phyloP scores from a whole-genome alignment of 2,797 vertebrate species.

The Notoglanidium macrostoma region DNA sequence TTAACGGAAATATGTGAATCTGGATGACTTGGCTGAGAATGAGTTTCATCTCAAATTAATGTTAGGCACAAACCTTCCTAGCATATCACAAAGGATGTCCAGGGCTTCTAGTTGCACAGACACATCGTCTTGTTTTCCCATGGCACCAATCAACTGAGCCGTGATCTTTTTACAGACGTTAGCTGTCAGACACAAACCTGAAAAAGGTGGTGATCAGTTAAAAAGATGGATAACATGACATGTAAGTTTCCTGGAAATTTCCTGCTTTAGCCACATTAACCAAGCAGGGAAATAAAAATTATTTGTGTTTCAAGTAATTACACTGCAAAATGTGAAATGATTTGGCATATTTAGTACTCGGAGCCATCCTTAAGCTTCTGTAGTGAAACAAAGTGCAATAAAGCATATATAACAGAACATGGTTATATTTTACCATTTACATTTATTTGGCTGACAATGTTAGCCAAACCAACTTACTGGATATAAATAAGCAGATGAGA shows the following conservation, averaged over 20 bases:
- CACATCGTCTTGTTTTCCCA: constrained; percentile 90
- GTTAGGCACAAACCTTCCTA: constrained; percentile 81
- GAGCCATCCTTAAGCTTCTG: not conserved
- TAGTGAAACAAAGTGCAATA: not conserved
- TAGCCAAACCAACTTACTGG: too few species aligned
- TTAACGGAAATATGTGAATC: not conserved
- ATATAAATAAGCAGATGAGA: not conserved
- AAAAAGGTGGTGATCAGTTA: not conserved
- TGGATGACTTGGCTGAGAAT: not conserved
- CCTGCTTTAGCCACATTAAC: too few species aligned
- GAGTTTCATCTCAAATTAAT: not conserved
- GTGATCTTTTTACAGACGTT: constrained; percentile 92
- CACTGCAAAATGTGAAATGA: not conserved
- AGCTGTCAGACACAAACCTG: constrained; percentile 84
- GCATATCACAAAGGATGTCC: constrained; percentile 95
- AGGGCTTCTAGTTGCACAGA: constrained; percentile 91
- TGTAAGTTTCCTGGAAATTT: not conserved
- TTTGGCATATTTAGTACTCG: not conserved
- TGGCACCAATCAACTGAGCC: constrained; percentile 87
- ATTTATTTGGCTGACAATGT: not conserved
- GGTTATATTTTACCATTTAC: not conserved
- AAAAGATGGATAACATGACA: not conserved
- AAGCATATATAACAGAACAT: not conserved
- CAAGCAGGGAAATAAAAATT: not conserved
- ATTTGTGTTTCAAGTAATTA: not conserved